Percentiles rank a stretch among this genome's conserved stretches.
These are phyloP conservation scores for Acronicta aceris DNA, from an alignment of 2,888 invertebrate species.

Conservation along the genomic window DNA sequence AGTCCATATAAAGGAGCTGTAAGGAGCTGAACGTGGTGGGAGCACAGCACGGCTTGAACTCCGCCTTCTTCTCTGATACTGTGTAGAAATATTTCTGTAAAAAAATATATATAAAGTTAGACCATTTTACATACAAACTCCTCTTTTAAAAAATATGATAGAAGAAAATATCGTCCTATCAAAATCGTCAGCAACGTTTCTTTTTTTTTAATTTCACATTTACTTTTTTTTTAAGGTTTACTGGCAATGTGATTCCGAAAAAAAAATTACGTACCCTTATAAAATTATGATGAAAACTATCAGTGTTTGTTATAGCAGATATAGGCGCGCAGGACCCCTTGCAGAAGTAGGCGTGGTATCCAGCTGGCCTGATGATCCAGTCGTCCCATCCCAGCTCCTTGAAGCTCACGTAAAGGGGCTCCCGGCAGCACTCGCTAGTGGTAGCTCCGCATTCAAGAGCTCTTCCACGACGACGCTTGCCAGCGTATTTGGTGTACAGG, in stretches of 20 bases:
- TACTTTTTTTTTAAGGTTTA: too few species aligned
- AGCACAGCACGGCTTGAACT: conserved; percentile 95
- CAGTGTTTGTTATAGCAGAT: conserved; percentile 90
- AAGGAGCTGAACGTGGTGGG: conserved; percentile 95
- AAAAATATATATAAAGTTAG: conserved; percentile 32
- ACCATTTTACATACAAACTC: too few species aligned
- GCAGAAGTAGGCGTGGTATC: conserved; percentile 96
- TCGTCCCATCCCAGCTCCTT: conserved; percentile 96
- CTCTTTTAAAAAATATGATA: too few species aligned
- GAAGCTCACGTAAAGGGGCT: conserved; percentile 94
- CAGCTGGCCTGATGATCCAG: conserved; percentile 95
- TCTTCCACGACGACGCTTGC: conserved; percentile 90
- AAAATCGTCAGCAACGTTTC: too few species aligned
- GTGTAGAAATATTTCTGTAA: conserved; percentile 92
- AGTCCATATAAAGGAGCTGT: conserved; percentile 94
- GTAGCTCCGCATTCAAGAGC: conserved; percentile 91
- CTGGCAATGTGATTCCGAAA: too few species aligned
- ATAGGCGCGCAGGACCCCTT: conserved; percentile 94
- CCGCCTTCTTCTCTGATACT: conserved; percentile 87
- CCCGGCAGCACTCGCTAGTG: conserved; percentile 94
- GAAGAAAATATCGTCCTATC: too few species aligned
- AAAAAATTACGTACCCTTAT: conserved; percentile 90
- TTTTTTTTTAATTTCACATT: too few species aligned
- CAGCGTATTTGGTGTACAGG: conserved; percentile 93
- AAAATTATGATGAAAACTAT: conserved; percentile 91